Evolutionary conservation across 1,140 invertebrate genomes (phyloP).

Genomic region (Protaetia brevitarsis): DNA sequence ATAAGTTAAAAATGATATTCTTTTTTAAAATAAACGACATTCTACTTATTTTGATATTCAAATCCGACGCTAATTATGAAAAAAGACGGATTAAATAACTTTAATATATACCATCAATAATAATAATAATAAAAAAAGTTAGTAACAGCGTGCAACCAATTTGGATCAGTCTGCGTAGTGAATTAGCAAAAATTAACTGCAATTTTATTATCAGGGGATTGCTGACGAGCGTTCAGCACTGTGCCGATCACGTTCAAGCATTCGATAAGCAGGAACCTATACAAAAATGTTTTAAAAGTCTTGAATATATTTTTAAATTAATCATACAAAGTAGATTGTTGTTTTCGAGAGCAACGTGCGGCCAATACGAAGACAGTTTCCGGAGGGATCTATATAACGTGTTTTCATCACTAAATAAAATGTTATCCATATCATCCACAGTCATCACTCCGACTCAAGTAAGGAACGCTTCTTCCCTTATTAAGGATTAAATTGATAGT

Average conservation of each 20-base stretch:
- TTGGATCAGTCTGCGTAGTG: too few relatives aligned
- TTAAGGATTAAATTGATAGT: background rate
- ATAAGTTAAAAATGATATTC: too few relatives aligned
- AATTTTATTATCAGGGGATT: too few relatives aligned
- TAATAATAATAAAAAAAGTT: too few relatives aligned
- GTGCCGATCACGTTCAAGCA: constrained; percentile 81
- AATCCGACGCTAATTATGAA: too few relatives aligned
- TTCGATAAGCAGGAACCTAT: constrained; percentile 85
- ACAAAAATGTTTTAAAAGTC: constrained; percentile 83
- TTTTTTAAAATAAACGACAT: too few relatives aligned
- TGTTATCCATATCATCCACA: constrained; percentile 70
- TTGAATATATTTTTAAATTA: constrained; percentile 94
- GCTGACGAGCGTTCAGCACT: constrained; percentile 84
- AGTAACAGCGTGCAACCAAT: too few relatives aligned
- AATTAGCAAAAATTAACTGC: too few relatives aligned
- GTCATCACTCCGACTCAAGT: constrained; percentile 78
- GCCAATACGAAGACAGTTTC: constrained; percentile 85
- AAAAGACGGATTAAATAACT: too few relatives aligned
- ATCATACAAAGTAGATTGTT: constrained; percentile 88
- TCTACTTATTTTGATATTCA: too few relatives aligned
- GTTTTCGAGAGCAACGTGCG: constrained; percentile 84
- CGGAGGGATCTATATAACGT: constrained; percentile 71
- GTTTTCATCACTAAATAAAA: constrained; percentile 71
- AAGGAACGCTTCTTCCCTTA: background rate
- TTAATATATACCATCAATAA: too few relatives aligned